Evolutionary conservation across 2,888 invertebrate species (phyloP).

Genomic region (Watsonalla binaria): DNA sequence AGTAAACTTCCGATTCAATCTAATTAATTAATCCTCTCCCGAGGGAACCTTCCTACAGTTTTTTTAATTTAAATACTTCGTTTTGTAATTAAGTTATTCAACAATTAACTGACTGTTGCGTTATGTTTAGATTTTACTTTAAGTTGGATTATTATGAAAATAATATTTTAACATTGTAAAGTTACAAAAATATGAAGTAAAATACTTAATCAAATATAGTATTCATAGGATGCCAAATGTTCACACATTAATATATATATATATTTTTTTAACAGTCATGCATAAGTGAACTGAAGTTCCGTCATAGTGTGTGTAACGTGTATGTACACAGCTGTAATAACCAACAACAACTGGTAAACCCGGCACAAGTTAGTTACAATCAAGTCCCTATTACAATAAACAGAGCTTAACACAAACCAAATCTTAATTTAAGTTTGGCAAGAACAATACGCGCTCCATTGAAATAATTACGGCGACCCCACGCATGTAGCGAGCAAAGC

Average conservation of each 20-base stretch:
- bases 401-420: not conserved
- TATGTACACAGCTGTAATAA: no score
- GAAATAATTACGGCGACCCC: conserved; percentile 6
- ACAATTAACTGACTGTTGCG: not conserved
- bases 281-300: no score
- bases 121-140: not conserved
- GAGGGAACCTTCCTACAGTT: not conserved
- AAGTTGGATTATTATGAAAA: no score
- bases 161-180: no score
- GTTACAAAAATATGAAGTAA: no score
- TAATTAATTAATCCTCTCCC: not conserved
- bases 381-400: not conserved
- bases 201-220: no score
- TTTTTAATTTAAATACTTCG: not conserved
- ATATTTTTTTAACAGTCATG: no score
- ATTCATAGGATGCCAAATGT: no score
- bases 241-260: no score
- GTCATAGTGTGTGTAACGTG: no score
- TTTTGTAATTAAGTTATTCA: not conserved
- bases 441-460: not conserved
- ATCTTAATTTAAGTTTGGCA: not conserved
- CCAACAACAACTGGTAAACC: no score
- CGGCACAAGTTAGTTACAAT: not conserved
- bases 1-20: not conserved
- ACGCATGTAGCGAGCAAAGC: conserved; percentile 13